Evolutionary conservation across 2,797 vertebrate genomes (phyloP).

Genomic region (Spondyliosoma cantharus): DNA sequence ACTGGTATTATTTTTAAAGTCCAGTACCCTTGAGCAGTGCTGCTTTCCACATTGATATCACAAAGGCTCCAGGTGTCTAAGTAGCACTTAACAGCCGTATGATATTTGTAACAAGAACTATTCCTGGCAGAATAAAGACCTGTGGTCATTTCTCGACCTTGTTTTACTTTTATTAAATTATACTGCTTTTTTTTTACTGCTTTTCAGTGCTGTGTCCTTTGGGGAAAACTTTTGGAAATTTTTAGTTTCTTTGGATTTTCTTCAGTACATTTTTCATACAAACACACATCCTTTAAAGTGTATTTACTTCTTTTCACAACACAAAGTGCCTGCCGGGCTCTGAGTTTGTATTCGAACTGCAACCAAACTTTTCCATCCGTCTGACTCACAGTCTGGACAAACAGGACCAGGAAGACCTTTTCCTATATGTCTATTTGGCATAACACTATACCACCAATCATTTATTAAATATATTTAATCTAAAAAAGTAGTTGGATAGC

Average conservation of each 20-base stretch:
- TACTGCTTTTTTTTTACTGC: not conserved
- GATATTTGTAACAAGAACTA: not conserved
- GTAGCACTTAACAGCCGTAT: not conserved
- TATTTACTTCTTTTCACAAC: constrained; percentile 21
- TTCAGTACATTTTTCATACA: not conserved
- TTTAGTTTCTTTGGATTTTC: constrained; percentile 16
- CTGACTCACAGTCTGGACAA: constrained; percentile 44
- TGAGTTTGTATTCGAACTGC: constrained; percentile 18
- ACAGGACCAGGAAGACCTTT: constrained; percentile 18
- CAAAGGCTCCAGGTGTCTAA: constrained; percentile 18
- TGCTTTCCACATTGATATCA: constrained; percentile 1
- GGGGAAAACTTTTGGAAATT: constrained; percentile 8
- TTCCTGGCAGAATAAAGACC: not conserved
- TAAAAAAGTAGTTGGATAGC: not conserved
- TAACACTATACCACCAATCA: not conserved
- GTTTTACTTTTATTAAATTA: constrained; percentile 11
- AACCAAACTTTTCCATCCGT: constrained; percentile 41
- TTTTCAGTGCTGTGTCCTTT: not conserved
- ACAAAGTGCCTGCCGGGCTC: constrained; percentile 15
- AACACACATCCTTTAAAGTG: not conserved
- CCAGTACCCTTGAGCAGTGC: not conserved
- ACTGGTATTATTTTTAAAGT: constrained; percentile 4
- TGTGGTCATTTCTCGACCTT: not conserved
- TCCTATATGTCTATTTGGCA: not conserved
- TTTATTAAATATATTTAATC: not conserved